Evolutionary conservation across 2,888 invertebrate species (phyloP).

Genomic region (Erebia ligea): DNA sequence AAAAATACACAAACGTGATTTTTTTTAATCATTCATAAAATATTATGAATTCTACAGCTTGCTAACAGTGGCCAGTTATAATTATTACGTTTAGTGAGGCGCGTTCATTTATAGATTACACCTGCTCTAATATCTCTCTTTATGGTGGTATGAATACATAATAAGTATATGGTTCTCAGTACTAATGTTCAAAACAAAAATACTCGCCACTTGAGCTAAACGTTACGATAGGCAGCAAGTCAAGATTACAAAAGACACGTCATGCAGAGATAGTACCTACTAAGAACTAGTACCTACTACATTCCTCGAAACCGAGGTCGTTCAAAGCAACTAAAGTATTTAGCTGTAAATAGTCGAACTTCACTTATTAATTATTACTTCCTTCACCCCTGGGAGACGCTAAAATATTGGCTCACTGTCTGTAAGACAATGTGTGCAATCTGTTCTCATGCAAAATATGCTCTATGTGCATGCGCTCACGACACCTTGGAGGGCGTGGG

Average conservation of each 20-base stretch:
- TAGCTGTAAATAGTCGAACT: neutral
- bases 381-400: neutral
- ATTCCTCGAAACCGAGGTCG: neutral
- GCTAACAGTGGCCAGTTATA: too few relatives aligned
- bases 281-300: neutral
- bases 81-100: too few relatives aligned
- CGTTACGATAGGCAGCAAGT: neutral
- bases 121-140: too few relatives aligned
- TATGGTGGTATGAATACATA: too few relatives aligned
- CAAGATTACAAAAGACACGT: neutral
- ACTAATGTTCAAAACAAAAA: too few relatives aligned
- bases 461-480: neutral
- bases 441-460: too few relatives aligned
- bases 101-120: too few relatives aligned
- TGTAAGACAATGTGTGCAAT: neutral
- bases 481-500: too few relatives aligned
- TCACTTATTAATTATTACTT: slow-evolving; percentile 16
- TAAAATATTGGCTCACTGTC: neutral
- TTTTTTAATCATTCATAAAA: too few relatives aligned
- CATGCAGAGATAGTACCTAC: neutral
- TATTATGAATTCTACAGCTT: too few relatives aligned
- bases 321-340: slow-evolving; percentile 9
- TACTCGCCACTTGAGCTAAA: neutral
- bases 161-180: too few relatives aligned
- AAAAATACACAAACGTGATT: too few relatives aligned